These are phyloP conservation scores for Trinorchestia longiramus DNA, from an alignment of 1,140 invertebrate species.

Conservation along the genomic window DNA sequence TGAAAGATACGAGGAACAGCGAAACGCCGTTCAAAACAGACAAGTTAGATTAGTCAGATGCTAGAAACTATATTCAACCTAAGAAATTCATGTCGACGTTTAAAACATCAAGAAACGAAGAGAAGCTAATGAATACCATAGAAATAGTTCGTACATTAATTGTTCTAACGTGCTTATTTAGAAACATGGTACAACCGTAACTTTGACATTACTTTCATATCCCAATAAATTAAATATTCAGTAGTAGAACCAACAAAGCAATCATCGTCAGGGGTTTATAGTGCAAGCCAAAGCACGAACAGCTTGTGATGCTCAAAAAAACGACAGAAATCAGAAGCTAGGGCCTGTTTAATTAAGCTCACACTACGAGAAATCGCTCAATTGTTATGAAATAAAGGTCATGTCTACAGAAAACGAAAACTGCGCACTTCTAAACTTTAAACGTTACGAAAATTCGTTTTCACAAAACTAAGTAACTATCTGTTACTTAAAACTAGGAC, in stretches of 20 bases:
- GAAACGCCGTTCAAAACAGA: neutral
- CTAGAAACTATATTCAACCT: too few species aligned
- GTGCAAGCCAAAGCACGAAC: neutral
- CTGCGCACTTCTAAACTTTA: neutral
- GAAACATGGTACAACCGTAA: neutral
- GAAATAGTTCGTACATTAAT: neutral
- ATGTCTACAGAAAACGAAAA: too few species aligned
- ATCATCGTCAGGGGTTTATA: neutral
- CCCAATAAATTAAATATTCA: neutral
- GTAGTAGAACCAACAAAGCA: neutral
- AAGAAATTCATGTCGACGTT: neutral
- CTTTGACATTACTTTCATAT: neutral
- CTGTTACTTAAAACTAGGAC: too few species aligned
- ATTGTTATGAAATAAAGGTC: too few species aligned
- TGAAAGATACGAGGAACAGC: neutral
- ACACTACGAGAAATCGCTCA: neutral
- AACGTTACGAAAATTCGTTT: neutral
- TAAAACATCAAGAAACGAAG: neutral
- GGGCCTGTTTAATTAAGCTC: neutral
- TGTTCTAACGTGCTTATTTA: neutral
- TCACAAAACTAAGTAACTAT: too few species aligned
- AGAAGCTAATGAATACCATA: neutral
- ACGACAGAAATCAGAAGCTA: neutral
- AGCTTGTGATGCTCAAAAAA: neutral
- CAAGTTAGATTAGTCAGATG: neutral